phyloP scores from a whole-genome alignment of 2,888 invertebrate genomes.

The Caradrina clavipalpis region DNA sequence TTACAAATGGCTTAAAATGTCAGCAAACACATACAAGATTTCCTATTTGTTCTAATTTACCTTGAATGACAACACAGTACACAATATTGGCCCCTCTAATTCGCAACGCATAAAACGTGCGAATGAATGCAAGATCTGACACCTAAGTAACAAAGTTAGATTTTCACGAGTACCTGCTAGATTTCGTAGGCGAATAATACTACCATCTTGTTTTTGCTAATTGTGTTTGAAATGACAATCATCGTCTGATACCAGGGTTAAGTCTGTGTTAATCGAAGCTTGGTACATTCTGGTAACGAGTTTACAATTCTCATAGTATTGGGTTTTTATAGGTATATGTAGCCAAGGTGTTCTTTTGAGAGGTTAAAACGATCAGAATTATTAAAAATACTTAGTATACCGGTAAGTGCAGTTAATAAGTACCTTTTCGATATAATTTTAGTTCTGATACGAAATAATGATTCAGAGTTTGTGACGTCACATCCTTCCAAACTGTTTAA shows the following conservation, averaged over 20 bases:
- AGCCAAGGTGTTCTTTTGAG: not conserved
- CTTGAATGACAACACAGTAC: constrained; percentile 41
- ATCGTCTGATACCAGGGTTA: constrained; percentile 46
- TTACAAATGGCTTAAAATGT: not conserved
- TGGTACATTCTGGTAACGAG: constrained; percentile 52
- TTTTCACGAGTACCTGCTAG: constrained; percentile 51
- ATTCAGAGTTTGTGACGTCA: not conserved
- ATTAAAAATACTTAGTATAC: no score
- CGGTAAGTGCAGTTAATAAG: not conserved
- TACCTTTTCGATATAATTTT: not conserved
- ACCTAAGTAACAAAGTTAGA: constrained; percentile 36
- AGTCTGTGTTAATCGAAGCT: constrained; percentile 40
- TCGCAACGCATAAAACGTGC: constrained; percentile 35
- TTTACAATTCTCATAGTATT: constrained; percentile 68
- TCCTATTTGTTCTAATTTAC: constrained; percentile 29
- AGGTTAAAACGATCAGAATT: no score
- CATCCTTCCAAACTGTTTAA: not conserved
- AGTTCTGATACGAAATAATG: not conserved
- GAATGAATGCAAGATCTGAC: constrained; percentile 46
- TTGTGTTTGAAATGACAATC: constrained; percentile 38
- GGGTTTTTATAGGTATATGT: constrained; percentile 9
- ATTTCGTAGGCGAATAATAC: constrained; percentile 45
- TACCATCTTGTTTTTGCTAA: constrained; percentile 35
- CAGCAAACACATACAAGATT: not conserved
- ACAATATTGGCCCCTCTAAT: constrained; percentile 40